Base-by-base conservation (phyloP, 2,113 vertebrate genomes). In the Hiodon tergisus region DNA sequence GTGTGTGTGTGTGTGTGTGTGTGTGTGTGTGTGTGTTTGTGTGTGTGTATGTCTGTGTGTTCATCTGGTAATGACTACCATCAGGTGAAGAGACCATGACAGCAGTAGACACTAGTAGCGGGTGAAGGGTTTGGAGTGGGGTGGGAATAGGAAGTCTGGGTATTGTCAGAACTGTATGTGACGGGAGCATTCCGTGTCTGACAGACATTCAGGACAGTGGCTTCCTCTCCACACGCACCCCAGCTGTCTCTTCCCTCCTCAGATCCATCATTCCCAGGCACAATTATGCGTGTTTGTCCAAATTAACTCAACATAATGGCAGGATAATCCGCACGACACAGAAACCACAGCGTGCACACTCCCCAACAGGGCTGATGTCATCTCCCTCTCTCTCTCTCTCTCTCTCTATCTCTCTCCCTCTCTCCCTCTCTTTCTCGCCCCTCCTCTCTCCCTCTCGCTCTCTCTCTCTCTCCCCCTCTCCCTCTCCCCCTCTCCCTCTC, bases 221-320 rank as follows among this genome's bases (percentile, higher is more conserved):
- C 82, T 89, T 92, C 91, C 86, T 91, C 90, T 84, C 86, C 87
- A 85, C 90, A 90, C 90, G 92, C 89, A 90, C 91, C 89, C 91
- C 92, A 94, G 92, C 90, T 93, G 91, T 90, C 92, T 89, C 92
- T 92, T 88, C 89, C 84, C 91, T 89, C 89, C 91, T 88, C 88
- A 91, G 91, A 92, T 93, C 91, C 91, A 92, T 94, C 92, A 93
- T 92, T 90, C 91, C 89, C 88, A 89, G 87, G 88, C 92, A 91
- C 92, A 93, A 93, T 95, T 94, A 92, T 89, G 68, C 91, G 92
- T 90, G 92, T 93, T 94, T 94, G 92, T 94, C 90, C 91, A 92
- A 89, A 89, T 92, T 92, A 93, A 92, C 89, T 90, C 88, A 92
- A 92, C 91, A 90, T 91, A 90, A 92, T 92, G 76, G 69, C 73